Evolutionary conservation across 2,797 vertebrate genomes (phyloP).

Genomic region (Apodemus agrarius): DNA sequence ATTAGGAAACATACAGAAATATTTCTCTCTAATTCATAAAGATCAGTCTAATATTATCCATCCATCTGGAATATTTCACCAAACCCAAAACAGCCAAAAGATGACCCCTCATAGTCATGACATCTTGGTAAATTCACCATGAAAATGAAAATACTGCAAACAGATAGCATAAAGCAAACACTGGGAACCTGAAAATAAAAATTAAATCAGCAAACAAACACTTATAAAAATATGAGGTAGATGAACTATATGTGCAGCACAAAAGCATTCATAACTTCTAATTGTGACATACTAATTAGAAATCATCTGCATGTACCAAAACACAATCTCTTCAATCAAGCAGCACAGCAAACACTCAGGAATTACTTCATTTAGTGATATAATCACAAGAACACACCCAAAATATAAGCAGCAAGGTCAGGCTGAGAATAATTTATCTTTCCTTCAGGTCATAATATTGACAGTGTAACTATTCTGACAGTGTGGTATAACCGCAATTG

Average conservation of each 20-base stretch:
- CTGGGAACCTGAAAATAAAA: neutral
- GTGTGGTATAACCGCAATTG: neutral
- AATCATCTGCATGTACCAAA: neutral
- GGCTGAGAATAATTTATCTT: neutral
- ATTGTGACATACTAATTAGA: neutral
- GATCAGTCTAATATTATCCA: neutral
- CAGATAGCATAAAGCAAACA: neutral
- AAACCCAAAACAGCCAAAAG: neutral
- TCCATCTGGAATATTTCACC: neutral
- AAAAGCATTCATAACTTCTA: neutral
- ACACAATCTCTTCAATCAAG: neutral
- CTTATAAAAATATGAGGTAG: neutral
- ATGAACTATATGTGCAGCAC: neutral
- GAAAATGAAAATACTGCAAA: neutral
- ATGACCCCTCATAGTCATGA: neutral
- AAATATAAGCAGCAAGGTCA: neutral
- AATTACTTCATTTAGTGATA: neutral
- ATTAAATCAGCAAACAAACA: neutral
- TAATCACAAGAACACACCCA: neutral
- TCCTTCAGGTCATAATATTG: neutral
- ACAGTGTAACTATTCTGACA: neutral
- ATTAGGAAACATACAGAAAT: neutral
- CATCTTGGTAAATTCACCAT: neutral
- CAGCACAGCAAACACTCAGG: too few relatives aligned
- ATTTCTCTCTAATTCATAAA: neutral